A percentile compares a stretch with the other conserved stretches of the same genome.
phyloP scores from a whole-genome alignment of 1,140 invertebrate species.

The Drosophila santomea region DNA sequence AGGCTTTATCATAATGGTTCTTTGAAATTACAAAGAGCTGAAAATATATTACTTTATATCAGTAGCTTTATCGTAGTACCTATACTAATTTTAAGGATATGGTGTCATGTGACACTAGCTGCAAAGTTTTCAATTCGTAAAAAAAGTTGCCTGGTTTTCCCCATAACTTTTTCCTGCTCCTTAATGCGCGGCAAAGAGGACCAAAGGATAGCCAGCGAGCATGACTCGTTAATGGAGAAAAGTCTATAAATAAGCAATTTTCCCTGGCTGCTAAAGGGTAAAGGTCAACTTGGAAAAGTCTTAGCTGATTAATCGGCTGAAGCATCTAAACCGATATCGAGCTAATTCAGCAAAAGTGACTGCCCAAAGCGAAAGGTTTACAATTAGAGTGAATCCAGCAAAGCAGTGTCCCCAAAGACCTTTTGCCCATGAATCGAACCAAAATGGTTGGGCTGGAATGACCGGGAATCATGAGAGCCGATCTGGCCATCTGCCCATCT shows the following conservation, averaged over 20 bases:
- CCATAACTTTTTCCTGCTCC: neutral
- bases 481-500: slow-evolving; percentile 47
- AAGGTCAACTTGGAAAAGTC: slow-evolving; percentile 20
- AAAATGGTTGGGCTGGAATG: slow-evolving; percentile 7
- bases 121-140: slow-evolving; percentile 12
- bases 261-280: slow-evolving; percentile 1
- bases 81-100: neutral
- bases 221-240: slow-evolving; percentile 28
- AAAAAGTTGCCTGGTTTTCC: slow-evolving; percentile 1
- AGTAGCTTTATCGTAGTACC: no score
- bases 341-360: slow-evolving; percentile 52
- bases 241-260: slow-evolving; percentile 44
- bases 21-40: no score
- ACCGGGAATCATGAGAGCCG: slow-evolving; percentile 12
- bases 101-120: slow-evolving; percentile 17
- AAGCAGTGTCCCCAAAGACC: slow-evolving; percentile 19
- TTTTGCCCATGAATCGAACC: slow-evolving; percentile 39
- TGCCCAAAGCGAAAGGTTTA: slow-evolving; percentile 43
- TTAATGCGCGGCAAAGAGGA: slow-evolving; percentile 3
- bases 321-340: slow-evolving; percentile 24
- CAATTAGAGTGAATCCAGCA: slow-evolving; percentile 23
- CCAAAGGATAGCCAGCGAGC: neutral
- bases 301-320: slow-evolving; percentile 32
- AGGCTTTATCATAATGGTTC: no score
- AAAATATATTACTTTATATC: no score